Base-by-base conservation (phyloP, 2,888 invertebrate species). In the Rhamnusium bicolor region DNA sequence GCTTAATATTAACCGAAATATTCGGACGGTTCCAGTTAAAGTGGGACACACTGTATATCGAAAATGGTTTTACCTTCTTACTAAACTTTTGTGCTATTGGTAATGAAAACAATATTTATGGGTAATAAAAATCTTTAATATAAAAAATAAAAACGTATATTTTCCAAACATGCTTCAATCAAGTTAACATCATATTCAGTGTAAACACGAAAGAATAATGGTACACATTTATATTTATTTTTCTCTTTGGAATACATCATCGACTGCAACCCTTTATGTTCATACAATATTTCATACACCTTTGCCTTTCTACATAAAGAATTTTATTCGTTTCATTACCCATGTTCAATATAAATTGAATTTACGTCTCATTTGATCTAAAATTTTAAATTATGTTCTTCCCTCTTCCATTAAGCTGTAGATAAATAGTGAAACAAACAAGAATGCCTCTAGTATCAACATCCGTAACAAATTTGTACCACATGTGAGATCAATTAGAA, bases 401-500 rank as follows among this genome's bases (percentile, higher is more conserved):
- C 18, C 32, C 62, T 18, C 10, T 46, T 46, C 46, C 47, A 46
- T 46, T 46, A 49, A n/a, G n/a, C 62, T 8, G 63, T 2, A 14
- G 63, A 16, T 49, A 63, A n/a, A 21, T 24, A 63, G 27, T 14
- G 46, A 46, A 51, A 47, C n/a, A 65, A 53, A 65, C 8, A 19
- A 32, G 54, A 53, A n/a, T 19, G 19, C 53, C 16, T 53, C 65
- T 21, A 65, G 32, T 32, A 65, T 24, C 24, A 32, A 66, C 65
- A 54, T 54, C 53, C 56, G 67, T 24, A 67, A 46, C 67, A 14
- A 56, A 67, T 67, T 56, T 67, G 67, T 56, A 53, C 67, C 67
- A 47, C 67, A 67, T 67, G 67, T 54, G 67, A 67, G 16, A 65
- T 67, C 67, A 67, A 67, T 67, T 67, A 67, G 67, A 56, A 46